Evolutionary conservation across 1,140 invertebrate species (phyloP).

Genomic region (Amyelois transitella): DNA sequence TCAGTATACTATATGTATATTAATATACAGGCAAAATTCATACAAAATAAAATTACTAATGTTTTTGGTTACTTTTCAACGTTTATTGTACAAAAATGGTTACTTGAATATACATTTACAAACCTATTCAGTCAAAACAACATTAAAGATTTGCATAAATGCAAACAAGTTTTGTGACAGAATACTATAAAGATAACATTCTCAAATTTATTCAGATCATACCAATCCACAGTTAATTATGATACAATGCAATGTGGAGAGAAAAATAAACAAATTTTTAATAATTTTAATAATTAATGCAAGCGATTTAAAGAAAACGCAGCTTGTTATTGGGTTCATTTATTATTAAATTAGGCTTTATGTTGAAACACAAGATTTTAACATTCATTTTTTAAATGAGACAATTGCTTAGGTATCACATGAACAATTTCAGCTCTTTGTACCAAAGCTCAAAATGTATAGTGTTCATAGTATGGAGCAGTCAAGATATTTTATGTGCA

Average conservation of each 20-base stretch:
- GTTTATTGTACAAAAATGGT: slow-evolving; percentile 63
- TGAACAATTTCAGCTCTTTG: slow-evolving; percentile 38
- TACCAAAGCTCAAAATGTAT: slow-evolving; percentile 32
- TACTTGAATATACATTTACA: slow-evolving; percentile 53
- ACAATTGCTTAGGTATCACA: slow-evolving; percentile 44
- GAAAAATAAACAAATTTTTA: no score
- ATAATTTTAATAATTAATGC: neutral
- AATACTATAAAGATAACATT: slow-evolving; percentile 15
- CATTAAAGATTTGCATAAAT: slow-evolving; percentile 54
- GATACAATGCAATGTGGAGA: no score
- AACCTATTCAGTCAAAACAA: slow-evolving; percentile 60
- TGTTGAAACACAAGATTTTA: slow-evolving; percentile 19
- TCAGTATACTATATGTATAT: no score
- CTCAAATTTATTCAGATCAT: slow-evolving; percentile 23
- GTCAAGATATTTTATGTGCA: slow-evolving; percentile 21
- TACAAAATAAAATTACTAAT: neutral
- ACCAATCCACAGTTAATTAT: neutral
- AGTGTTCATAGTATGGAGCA: slow-evolving; percentile 30
- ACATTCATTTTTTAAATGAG: slow-evolving; percentile 23
- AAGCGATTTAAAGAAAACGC: slow-evolving; percentile 8
- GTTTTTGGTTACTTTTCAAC: slow-evolving; percentile 27
- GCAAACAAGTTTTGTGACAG: slow-evolving; percentile 35
- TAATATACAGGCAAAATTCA: neutral
- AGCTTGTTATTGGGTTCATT: slow-evolving; percentile 15
- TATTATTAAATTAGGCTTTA: slow-evolving; percentile 28